Evolutionary conservation across 1,140 invertebrate genomes (phyloP).

Genomic region (Maconellicoccus hirsutus): DNA sequence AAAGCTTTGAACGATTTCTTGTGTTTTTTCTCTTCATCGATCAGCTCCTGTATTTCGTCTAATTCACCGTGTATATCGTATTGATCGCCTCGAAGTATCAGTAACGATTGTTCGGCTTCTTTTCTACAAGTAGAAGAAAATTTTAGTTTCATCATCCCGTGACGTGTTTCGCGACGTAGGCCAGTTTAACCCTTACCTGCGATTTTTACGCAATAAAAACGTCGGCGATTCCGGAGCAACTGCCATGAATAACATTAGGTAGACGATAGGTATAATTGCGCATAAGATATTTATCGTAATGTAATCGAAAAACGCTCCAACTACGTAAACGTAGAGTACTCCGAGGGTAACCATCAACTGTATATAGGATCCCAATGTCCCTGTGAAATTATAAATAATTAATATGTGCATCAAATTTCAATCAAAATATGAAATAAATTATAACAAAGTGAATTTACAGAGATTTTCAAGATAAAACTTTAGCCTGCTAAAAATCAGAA

Average conservation of each 20-base stretch:
- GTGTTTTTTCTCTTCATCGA: constrained; percentile 45
- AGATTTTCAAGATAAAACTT: too few species aligned
- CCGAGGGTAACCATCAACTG: constrained; percentile 71
- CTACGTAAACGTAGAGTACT: constrained; percentile 60
- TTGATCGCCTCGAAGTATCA: constrained; percentile 43
- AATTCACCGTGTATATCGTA: constrained; percentile 66
- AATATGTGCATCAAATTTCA: not conserved
- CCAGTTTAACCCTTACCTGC: constrained; percentile 23
- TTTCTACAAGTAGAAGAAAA: constrained; percentile 20
- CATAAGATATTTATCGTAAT: constrained; percentile 27
- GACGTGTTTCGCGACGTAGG: too few species aligned
- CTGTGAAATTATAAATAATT: constrained; percentile 28
- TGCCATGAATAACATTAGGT: constrained; percentile 41
- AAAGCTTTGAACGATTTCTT: constrained; percentile 43
- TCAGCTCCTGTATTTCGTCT: constrained; percentile 45
- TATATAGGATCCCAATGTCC: constrained; percentile 55
- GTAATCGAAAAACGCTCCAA: constrained; percentile 43
- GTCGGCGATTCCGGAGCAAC: constrained; percentile 39
- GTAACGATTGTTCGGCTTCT: constrained; percentile 34
- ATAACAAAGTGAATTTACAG: too few species aligned
- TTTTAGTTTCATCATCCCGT: too few species aligned
- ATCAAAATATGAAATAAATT: too few species aligned
- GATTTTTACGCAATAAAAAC: constrained; percentile 32
- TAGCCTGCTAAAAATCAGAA: too few species aligned
- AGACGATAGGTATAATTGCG: constrained; percentile 36